These are phyloP conservation scores for Phacellophora camtschatica DNA, from an alignment of 30 jellyfish, hydroid and myxozoan genomes.

Conservation along the genomic window DNA sequence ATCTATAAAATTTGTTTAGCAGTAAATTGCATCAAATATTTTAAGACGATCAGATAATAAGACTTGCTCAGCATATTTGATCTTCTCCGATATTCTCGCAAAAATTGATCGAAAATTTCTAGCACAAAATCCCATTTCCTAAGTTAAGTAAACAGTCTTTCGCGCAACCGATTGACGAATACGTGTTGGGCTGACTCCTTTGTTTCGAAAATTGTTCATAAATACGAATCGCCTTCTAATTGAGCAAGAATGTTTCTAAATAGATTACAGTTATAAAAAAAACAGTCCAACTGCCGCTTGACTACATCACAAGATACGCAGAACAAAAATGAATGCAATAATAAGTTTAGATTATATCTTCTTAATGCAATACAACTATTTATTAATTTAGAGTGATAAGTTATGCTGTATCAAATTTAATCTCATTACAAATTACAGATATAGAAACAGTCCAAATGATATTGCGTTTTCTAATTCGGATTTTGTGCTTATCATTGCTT, in stretches of 20 bases:
- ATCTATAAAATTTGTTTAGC: too few species aligned
- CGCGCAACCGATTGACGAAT: too few species aligned
- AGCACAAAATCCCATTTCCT: too few species aligned
- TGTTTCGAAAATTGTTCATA: too few species aligned
- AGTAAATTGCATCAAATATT: too few species aligned
- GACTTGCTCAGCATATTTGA: too few species aligned
- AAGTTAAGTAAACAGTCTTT: too few species aligned
- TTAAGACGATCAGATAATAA: too few species aligned
- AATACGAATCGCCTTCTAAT: too few species aligned
- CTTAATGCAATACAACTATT: constrained; percentile 33
- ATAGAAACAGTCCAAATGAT: background rate
- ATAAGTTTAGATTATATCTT: constrained; percentile 39
- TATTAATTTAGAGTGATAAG: constrained; percentile 34
- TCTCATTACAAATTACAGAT: constrained; percentile 22
- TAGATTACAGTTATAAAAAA: constrained; percentile 13
- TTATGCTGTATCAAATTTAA: constrained; percentile 9
- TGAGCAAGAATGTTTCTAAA: constrained; percentile 3
- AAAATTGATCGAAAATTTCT: too few species aligned
- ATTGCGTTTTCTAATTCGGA: constrained; percentile 22
- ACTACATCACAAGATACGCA: constrained; percentile 24
- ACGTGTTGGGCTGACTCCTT: too few species aligned
- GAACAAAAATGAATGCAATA: constrained; percentile 14
- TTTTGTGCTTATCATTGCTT: background rate
- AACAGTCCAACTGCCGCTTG: constrained; percentile 26
- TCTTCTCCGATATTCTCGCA: too few species aligned